Conservation (phyloP, 37 sponge, comb jelly and placozoan species). For the Theonella swinhoei region DNA sequence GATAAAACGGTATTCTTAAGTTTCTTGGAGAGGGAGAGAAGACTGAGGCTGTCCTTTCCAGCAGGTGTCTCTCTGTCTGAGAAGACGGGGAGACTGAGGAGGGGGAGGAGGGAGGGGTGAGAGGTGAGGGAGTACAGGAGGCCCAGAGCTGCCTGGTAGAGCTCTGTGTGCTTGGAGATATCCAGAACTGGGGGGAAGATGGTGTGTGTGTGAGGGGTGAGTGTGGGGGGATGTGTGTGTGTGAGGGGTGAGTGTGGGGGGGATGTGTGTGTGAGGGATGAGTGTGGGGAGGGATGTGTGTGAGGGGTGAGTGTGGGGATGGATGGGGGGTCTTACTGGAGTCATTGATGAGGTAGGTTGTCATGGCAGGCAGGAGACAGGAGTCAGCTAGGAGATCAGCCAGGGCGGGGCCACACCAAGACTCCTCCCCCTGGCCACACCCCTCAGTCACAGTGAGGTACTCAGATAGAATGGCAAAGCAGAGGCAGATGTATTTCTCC, state of each 20-base stretch:
- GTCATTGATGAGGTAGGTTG: conserved; percentile 82
- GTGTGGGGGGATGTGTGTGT: neutral
- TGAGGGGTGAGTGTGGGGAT: too few relatives aligned
- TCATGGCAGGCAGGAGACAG: conserved; percentile 80
- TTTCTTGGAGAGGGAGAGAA: conserved; percentile 43
- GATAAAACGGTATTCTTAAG: conserved; percentile 44
- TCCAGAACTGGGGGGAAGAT: conserved; percentile 72
- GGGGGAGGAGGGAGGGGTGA: conserved; percentile 38
- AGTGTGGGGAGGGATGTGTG: too few relatives aligned
- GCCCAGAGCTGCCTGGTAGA: conserved; percentile 69
- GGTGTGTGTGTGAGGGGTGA: too few relatives aligned
- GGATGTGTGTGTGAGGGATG: too few relatives aligned
- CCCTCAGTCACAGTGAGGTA: conserved; percentile 9
- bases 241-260: too few relatives aligned
- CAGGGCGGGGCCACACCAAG: conserved; percentile 28
- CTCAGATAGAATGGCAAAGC: conserved; percentile 61
- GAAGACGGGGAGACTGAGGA: conserved; percentile 53
- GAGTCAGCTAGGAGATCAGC: conserved; percentile 45
- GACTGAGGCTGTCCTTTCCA: neutral
- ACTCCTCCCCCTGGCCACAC: neutral
- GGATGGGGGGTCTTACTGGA: conserved; percentile 46
- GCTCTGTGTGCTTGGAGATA: conserved; percentile 80
- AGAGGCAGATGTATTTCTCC: conserved; percentile 67
- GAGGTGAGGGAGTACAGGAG: conserved; percentile 50
- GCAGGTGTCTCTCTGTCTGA: neutral